Percentiles rank a stretch among this genome's conserved stretches.
Evolutionary conservation across 2,113 vertebrate species (phyloP).

Genomic region (Rhinoderma darwinii): DNA sequence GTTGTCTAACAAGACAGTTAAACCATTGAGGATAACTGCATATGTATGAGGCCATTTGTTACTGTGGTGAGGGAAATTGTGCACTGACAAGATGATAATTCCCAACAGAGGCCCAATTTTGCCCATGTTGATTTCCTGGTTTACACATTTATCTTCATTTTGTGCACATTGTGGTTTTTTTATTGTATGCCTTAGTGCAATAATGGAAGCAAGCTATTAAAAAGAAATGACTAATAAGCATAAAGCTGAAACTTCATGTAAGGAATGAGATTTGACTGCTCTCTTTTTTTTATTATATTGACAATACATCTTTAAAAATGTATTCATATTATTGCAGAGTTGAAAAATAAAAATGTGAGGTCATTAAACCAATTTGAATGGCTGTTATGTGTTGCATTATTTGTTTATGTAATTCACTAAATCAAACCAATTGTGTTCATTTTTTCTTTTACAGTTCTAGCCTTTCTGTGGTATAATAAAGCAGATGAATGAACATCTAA

Average conservation of each 20-base stretch:
- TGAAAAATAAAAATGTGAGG: not conserved
- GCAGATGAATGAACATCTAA: no score
- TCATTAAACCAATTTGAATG: not conserved
- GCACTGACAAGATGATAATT: conserved; percentile 60
- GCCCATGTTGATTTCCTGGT: conserved; percentile 57
- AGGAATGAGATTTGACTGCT: not conserved
- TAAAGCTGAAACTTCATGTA: not conserved
- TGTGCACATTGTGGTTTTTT: conserved; percentile 38
- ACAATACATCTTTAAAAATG: conserved; percentile 16
- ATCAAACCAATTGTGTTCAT: not conserved
- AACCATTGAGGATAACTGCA: conserved; percentile 56
- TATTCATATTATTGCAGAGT: not conserved
- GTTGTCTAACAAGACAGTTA: conserved; percentile 60
- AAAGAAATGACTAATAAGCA: conserved; percentile 45
- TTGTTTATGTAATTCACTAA: not conserved
- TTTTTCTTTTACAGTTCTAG: not conserved
- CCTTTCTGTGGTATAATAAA: not conserved
- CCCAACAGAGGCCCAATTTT: conserved; percentile 58
- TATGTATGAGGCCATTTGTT: conserved; percentile 60
- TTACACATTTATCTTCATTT: conserved; percentile 59
- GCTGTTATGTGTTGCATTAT: not conserved
- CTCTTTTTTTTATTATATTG: conserved; percentile 14
- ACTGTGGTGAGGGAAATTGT: conserved; percentile 60
- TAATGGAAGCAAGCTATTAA: conserved; percentile 55
- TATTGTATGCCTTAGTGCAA: conserved; percentile 36